Evolutionary conservation across 2,113 vertebrate species (phyloP).

Genomic region (Bufo gargarizans): DNA sequence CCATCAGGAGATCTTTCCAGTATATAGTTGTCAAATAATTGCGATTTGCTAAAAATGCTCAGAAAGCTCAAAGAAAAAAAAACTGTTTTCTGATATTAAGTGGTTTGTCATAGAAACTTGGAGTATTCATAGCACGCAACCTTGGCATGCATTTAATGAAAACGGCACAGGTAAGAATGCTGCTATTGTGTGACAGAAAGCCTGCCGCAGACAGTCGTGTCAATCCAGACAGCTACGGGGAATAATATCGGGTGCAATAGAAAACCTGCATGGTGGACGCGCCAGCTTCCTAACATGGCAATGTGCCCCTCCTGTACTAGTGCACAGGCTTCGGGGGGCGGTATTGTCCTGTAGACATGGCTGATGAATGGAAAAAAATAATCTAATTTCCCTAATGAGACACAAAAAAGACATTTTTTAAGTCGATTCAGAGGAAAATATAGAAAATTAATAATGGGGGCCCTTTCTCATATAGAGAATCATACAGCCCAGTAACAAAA

Average conservation of each 20-base stretch:
- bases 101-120: conserved; percentile 51
- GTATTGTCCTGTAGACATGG: not conserved
- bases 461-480: not conserved
- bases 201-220: conserved; percentile 11
- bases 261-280: not conserved
- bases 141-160: conserved; percentile 58
- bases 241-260: conserved; percentile 18
- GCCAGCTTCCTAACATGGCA: conserved; percentile 8
- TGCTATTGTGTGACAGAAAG: conserved; percentile 47
- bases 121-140: conserved; percentile 51
- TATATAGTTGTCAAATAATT: conserved; percentile 46
- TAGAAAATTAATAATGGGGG: too few relatives aligned
- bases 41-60: conserved; percentile 43
- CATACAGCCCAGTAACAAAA: too few relatives aligned
- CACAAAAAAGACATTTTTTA: not conserved
- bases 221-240: too few relatives aligned
- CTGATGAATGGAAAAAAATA: not conserved
- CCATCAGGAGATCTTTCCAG: conserved; percentile 24
- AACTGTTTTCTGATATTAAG: conserved; percentile 51
- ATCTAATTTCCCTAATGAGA: not conserved
- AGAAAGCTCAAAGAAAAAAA: conserved; percentile 32
- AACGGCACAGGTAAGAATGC: conserved; percentile 44
- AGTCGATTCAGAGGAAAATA: not conserved
- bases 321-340: not conserved
- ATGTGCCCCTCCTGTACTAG: not conserved